A percentile compares a stretch with the other conserved stretches of the same genome.
These are phyloP conservation scores for Phoxinus dragarum DNA, from an alignment of 2,797 vertebrate genomes.

Conservation along the genomic window DNA sequence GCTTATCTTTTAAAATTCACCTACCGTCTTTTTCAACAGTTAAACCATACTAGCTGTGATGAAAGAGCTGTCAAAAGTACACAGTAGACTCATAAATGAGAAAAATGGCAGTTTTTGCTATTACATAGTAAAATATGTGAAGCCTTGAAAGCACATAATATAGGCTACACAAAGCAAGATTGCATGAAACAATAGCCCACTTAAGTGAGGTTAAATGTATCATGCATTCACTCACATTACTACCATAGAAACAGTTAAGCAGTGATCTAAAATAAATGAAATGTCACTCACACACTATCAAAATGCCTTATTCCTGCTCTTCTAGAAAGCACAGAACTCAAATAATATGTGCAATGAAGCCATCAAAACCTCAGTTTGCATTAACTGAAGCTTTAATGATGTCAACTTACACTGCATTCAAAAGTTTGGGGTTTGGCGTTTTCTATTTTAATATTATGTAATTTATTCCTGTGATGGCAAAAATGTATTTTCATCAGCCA, in stretches of 20 bases:
- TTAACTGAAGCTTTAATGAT: not conserved
- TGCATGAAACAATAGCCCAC: conserved; percentile 2
- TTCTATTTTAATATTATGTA: not conserved
- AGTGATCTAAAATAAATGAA: not conserved
- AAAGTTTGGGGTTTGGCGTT: not conserved
- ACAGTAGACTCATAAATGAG: not conserved
- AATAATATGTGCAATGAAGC: not conserved
- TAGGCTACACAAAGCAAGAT: not conserved
- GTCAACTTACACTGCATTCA: not conserved
- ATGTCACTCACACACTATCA: not conserved
- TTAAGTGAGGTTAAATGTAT: not conserved
- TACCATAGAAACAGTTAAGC: conserved; percentile 3
- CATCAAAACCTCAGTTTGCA: not conserved
- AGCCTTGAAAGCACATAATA: not conserved
- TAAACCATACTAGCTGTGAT: not conserved
- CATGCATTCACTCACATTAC: not conserved
- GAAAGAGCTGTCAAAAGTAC: not conserved
- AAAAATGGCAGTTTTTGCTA: not conserved
- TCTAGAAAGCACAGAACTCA: not conserved
- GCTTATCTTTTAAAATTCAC: not conserved
- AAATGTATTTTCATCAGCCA: not conserved
- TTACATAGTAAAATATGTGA: not conserved
- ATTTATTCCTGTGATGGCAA: not conserved
- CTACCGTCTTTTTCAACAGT: not conserved
- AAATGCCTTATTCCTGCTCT: not conserved